A percentile compares a stretch with the other conserved stretches of the same genome.
Evolutionary conservation across 2,797 vertebrate species (phyloP).

Genomic region (Sebastes steindachneri): DNA sequence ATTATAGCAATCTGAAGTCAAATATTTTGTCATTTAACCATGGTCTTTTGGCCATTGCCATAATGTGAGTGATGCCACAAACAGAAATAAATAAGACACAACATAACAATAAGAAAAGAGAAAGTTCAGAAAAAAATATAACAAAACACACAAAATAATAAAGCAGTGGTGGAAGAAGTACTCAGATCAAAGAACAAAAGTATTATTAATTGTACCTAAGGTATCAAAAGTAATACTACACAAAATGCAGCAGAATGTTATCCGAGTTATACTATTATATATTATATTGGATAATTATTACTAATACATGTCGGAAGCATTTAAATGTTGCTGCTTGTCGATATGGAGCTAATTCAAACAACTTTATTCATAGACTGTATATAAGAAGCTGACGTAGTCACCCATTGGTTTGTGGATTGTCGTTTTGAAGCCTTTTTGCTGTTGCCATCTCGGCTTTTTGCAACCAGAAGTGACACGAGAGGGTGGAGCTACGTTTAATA

Average conservation of each 20-base stretch:
- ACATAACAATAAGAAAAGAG: background rate
- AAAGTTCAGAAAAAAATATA: no score
- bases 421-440: fast-evolving
- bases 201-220: background rate
- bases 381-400: no score
- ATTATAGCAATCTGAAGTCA: background rate
- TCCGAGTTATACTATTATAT: background rate
- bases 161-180: fast-evolving
- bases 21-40: background rate
- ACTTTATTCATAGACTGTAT: no score
- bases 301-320: background rate
- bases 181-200: background rate
- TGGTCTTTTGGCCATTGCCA: background rate
- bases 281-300: background rate
- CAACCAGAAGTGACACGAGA: no score
- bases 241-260: fast-evolving
- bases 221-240: no score
- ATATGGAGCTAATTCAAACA: background rate
- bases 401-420: fast-evolving
- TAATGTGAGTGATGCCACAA: background rate
- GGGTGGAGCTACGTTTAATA: fast-evolving
- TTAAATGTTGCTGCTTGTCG: background rate
- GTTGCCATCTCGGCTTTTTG: no score
- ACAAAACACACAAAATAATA: background rate
- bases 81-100: background rate